Conservation (phyloP, 92 coral and sea anemone species). For the Umimayanthus kanabou region DNA sequence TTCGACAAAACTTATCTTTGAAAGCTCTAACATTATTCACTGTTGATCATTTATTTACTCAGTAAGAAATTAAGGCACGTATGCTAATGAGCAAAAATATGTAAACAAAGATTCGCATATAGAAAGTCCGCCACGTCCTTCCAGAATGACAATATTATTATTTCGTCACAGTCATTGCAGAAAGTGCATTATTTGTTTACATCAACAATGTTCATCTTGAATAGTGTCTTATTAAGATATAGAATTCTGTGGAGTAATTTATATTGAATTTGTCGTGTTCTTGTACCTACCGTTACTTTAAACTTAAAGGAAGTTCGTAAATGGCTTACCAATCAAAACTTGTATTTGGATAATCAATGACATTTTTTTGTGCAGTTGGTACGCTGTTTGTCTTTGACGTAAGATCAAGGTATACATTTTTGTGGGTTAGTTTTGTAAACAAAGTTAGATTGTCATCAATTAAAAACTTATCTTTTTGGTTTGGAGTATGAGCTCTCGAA, state of each 20-base stretch:
- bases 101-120: no score
- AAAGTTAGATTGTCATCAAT: background rate
- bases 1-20: no score
- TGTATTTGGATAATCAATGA: background rate
- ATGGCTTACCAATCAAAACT: constrained; percentile 9
- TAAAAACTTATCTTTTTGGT: no score
- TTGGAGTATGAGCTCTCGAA: background rate
- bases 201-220: background rate
- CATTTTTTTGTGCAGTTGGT: constrained; percentile 2
- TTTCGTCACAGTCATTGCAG: no score
- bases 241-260: background rate
- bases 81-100: no score
- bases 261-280: no score
- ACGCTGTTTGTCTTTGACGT: constrained; percentile 3
- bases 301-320: constrained; percentile 2
- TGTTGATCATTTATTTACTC: no score
- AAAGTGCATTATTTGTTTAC: background rate
- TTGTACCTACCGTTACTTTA: background rate
- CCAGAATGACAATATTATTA: background rate
- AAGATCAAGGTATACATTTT: constrained; percentile 1
- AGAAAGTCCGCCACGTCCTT: background rate
- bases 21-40: no score
- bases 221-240: background rate
- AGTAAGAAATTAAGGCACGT: no score
- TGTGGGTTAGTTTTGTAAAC: background rate